Evolutionary conservation across 1,140 invertebrate species (phyloP).

Genomic region (Goniozus legneri): DNA sequence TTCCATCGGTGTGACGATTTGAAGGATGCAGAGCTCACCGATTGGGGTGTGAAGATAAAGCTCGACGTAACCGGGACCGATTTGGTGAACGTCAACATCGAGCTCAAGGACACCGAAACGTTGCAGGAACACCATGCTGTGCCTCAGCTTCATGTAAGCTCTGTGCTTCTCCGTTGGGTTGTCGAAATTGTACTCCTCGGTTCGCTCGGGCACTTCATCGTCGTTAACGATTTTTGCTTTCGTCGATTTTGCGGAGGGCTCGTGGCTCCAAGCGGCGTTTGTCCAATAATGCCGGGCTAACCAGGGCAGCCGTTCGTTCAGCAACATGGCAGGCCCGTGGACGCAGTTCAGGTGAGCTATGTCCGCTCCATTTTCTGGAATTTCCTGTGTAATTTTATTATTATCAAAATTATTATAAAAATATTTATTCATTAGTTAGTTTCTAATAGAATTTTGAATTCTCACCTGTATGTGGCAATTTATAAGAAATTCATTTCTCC

Average conservation of each 20-base stretch:
- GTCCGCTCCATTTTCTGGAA: conserved; percentile 90
- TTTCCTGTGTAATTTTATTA: conserved; percentile 62
- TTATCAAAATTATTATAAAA: not conserved
- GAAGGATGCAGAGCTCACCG: conserved; percentile 68
- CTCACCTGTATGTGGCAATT: conserved; percentile 69
- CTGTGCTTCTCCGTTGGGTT: conserved; percentile 52
- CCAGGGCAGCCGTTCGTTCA: conserved; percentile 41
- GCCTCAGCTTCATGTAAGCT: conserved; percentile 59
- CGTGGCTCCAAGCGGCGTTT: conserved; percentile 31
- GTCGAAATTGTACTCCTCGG: not conserved
- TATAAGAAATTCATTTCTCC: conserved; percentile 73
- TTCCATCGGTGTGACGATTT: conserved; percentile 77
- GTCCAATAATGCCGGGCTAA: conserved; percentile 41
- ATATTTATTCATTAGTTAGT: no score
- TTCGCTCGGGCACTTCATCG: not conserved
- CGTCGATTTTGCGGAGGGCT: not conserved
- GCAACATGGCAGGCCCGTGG: conserved; percentile 63
- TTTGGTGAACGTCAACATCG: conserved; percentile 63
- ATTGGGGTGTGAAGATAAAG: conserved; percentile 59
- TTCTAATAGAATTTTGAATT: no score
- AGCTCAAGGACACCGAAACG: conserved; percentile 55
- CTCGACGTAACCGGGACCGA: conserved; percentile 78
- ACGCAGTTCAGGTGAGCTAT: conserved; percentile 74
- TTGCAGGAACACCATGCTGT: conserved; percentile 58
- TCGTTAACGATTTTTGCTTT: not conserved